Base-by-base conservation (phyloP, 2,797 vertebrate species). In the Microtus californicus region DNA sequence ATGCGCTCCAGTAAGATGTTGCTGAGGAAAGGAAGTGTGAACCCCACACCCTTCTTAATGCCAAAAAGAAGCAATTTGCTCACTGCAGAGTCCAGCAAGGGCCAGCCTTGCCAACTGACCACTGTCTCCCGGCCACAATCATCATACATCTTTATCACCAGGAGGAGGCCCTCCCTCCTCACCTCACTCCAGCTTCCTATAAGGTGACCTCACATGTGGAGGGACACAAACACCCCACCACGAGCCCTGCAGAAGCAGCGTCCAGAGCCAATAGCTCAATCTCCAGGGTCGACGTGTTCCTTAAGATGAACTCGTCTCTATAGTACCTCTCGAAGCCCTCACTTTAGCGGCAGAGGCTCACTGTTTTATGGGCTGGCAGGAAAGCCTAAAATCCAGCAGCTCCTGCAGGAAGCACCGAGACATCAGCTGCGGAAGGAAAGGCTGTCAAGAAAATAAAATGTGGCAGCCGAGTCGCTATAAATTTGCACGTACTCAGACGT, bases 291-390 rank as follows among this genome's bases (percentile, higher is more conserved):
- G 96, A 82, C 90, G 73, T 73, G 65, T 56, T 87, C 85, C 91
- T 94, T 87, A 87, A 97, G 96, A 96, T 97, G 90, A 96, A 95
- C 87, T 92, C 83, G 54, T 89, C 95, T 96, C 91, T 89, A 92
- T n/a, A 93, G 74, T 45, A 51, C 88, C 76, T 96, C 87, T 71
- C 5, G 76, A 94, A 89, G 87, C 63, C 11, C 91, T 43, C 0
- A 54, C 81, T 92, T 37, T n/a, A 43, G 65, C 71, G 6, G 93
- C 2, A 2, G 93, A 73, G 40, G 78, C 76, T 76, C 92, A 31
- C 94, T 89, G 92, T 85, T 96, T 96, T 97, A 97, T 25, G 93
- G 76, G 82, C 92, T 21, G 23, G 86, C 15, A 80, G 92, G 90
- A 85, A 96, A 93, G 86, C 71, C 92, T 93, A 79, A 74, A 92